Evolutionary conservation across 2,113 vertebrate species (phyloP), one percentile per base, ranked within the genome.

Genomic region (Thunnus thynnus): DNA sequence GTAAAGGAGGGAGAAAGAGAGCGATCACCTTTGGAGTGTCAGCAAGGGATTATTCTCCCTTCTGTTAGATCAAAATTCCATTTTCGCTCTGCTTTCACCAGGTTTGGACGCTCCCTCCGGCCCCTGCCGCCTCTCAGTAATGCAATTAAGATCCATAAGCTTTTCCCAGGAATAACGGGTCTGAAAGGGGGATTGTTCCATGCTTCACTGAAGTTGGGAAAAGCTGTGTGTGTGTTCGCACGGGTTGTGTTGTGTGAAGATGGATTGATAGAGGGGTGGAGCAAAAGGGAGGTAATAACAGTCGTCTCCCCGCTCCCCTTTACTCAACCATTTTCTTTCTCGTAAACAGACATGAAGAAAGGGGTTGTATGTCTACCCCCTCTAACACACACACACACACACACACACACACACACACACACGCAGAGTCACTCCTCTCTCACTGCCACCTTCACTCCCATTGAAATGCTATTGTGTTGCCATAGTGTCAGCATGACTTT

Each of bases 71-170:
- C 91, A 92, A 87, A 94, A 94, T 94, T 94, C 89, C 86, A 88
- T 92, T 92, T 93, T 78, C 86, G 77, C 83, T 89, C 81, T 17
- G 66, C 76, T 71, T 87, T 86, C 86, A 68, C 55, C 36, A 25
- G 66, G 76, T 90, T 87, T 54, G 60, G 80, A 80, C 3, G 44
- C 62, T 86, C 72, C 80, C 32, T 64, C 30, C 27, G 76, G 75
- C 75, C 80, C 81, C 79, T 48, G 66, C 81, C 9, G 56, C 79
- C 85, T 86, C 80, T 79, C 51, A 66, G 81, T 95, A 94, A 95
- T 95, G 85, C 92, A 94, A 94, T 95, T 95, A 94, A 91, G 92
- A 90, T 89, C 89, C 61, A 86, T 93, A 93, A 90, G 91, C 90
- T 94, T 90, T 90, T 88, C 87, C 88, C 76, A 78, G 79, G 83